Evolutionary conservation across 2,113 vertebrate species (phyloP), one percentile per base, ranked within the genome.

Genomic region (Ramphastos sulfuratus): DNA sequence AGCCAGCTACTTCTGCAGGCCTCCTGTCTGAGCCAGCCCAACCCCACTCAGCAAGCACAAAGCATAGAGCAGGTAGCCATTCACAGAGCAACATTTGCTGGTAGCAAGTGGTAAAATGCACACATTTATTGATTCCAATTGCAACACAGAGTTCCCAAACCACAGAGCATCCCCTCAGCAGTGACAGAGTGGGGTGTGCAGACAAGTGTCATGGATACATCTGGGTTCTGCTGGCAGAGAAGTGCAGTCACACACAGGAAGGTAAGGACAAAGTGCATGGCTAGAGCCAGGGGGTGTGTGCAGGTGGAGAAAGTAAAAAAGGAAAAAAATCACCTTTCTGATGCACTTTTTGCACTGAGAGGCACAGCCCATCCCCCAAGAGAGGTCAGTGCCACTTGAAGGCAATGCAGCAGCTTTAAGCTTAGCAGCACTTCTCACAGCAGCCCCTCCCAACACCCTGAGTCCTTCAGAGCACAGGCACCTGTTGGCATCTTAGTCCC

Each of bases 101-200:
- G 56, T 25, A 80, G 21, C 3, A 60, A 56, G 89, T 15, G 24
- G 63, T 91, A 94, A 95, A 96, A 93, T 58, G 37, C 30, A 13
- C 24, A 10, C 69, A 31, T 96, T 96, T 95, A 96, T 95, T 95
- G 85, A 88, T 84, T 60, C 27, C 61, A 82, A 0, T 15, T 70
- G 42, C 90, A 93, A 23, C 39, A 73, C 61, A 75, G 64, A 42
- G 15, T 52, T 54, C 8, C 24, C 37, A 31, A n/a, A 30, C 64
- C 58, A 37, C 35, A 31, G 8, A 93, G 48, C 33, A 44, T 33
- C 64, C 33, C 42, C 82, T 12, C 65, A 80, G 31, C 3, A 82
- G 75, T 59, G 67, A 42, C 78, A 55, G 77, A 78, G 82, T 15
- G 9, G 60, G 60, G 75, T 71, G 28, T 59, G 59, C 83, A 87